phyloP scores from a whole-genome alignment of 37 sponge, comb jelly and placozoan genomes.

The Theonella swinhoei region DNA sequence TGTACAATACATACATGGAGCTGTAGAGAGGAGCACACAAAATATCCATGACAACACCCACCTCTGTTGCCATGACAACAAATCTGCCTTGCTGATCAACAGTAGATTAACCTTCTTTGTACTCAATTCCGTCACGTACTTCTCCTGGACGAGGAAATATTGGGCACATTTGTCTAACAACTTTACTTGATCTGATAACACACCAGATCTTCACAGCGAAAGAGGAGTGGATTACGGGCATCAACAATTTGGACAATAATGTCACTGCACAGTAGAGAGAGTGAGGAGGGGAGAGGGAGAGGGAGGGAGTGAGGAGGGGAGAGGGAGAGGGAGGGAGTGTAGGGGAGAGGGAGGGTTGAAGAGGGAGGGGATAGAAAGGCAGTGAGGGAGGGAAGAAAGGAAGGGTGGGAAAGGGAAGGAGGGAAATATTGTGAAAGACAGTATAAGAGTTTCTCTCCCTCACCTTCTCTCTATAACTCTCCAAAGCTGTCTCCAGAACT shows the following conservation, averaged over 20 bases:
- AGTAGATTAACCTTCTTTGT: constrained; percentile 73
- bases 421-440: too few species aligned
- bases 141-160: constrained; percentile 48
- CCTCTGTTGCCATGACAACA: constrained; percentile 79
- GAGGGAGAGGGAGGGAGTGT: neutral
- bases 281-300: neutral
- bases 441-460: too few species aligned
- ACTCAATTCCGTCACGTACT: constrained; percentile 80
- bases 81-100: constrained; percentile 88
- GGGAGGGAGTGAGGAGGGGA: too few species aligned
- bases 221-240: constrained; percentile 89
- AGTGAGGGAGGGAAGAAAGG: too few species aligned
- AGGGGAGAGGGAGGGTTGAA: too few species aligned
- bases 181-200: neutral
- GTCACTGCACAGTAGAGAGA: constrained; percentile 57
- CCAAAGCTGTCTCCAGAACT: constrained; percentile 84
- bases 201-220: constrained; percentile 86
- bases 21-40: neutral
- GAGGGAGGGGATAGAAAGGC: too few species aligned
- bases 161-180: neutral
- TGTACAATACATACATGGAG: neutral
- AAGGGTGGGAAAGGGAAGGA: too few species aligned
- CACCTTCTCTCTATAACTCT: constrained; percentile 78
- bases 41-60: neutral
- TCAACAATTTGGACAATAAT: constrained; percentile 95